phyloP scores from a whole-genome alignment of 2,113 vertebrate genomes.

The Megaceryle maxima region DNA sequence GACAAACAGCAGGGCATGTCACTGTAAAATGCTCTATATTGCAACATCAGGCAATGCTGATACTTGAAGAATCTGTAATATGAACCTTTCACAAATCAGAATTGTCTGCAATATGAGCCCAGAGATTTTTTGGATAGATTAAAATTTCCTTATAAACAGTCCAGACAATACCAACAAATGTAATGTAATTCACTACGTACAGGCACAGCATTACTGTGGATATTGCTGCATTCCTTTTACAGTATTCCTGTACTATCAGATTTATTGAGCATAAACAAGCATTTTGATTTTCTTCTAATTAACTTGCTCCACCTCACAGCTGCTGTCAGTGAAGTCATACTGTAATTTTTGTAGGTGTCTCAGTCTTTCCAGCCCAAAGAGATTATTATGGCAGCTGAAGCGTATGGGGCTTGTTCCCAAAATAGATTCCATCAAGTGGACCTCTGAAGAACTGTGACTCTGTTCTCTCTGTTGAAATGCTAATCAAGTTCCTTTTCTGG shows the following conservation, averaged over 20 bases:
- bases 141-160: conserved; percentile 49
- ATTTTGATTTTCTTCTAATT: conserved; percentile 31
- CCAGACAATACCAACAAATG: neutral
- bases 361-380: neutral
- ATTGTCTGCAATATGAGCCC: conserved; percentile 34
- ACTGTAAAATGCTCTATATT: conserved; percentile 66
- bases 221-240: neutral
- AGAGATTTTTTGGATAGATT: conserved; percentile 57
- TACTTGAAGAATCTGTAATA: conserved; percentile 69
- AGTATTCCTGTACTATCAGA: conserved; percentile 7
- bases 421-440: neutral
- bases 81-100: conserved; percentile 11
- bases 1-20: conserved; percentile 58
- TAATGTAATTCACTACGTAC: neutral
- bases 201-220: neutral
- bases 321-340: neutral
- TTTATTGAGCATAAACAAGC: conserved; percentile 35
- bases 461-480: neutral
- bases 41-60: conserved; percentile 51
- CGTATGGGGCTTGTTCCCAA: neutral
- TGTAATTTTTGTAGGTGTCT: neutral
- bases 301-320: conserved; percentile 11
- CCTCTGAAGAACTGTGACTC: neutral
- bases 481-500: neutral
- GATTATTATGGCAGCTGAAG: neutral